phyloP scores from a whole-genome alignment of 2,113 vertebrate genomes.

The Tursiops truncatus region DNA sequence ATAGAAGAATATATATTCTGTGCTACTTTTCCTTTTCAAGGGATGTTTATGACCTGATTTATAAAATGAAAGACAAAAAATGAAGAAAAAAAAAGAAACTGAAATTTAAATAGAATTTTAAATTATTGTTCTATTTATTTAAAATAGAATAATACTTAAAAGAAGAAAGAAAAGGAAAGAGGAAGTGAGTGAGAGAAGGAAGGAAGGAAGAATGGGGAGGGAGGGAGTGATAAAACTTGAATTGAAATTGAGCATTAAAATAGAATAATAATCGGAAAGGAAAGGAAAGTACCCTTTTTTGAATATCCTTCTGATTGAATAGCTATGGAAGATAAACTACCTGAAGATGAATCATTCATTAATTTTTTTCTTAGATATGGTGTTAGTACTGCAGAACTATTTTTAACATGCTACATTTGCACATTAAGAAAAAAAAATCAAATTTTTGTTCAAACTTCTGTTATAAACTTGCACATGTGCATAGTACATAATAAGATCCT shows the following conservation, averaged over 20 bases:
- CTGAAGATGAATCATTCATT: conserved; percentile 66
- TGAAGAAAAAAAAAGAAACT: neutral
- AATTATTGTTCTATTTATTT: neutral
- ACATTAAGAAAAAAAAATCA: conserved; percentile 50
- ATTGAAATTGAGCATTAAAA: conserved; percentile 21
- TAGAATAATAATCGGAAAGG: conserved; percentile 31
- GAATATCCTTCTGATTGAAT: conserved; percentile 73
- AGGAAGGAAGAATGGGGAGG: neutral
- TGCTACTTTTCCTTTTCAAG: neutral
- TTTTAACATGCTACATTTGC: neutral
- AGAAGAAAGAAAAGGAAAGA: neutral
- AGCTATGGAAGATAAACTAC: conserved; percentile 53
- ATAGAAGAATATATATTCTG: neutral
- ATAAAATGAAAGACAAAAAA: neutral
- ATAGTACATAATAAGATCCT: neutral
- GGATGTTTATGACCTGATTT: neutral
- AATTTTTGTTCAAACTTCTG: neutral
- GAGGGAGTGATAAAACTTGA: neutral
- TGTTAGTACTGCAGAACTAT: conserved; percentile 70
- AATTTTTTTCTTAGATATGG: conserved; percentile 50
- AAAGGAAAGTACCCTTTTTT: conserved; percentile 62
- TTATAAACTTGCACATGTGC: neutral
- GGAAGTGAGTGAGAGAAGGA: neutral
- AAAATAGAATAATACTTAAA: neutral
- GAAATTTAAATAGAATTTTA: neutral